Base-by-base conservation (phyloP, 2,113 vertebrate species). In the Stigmatopora nigra region DNA sequence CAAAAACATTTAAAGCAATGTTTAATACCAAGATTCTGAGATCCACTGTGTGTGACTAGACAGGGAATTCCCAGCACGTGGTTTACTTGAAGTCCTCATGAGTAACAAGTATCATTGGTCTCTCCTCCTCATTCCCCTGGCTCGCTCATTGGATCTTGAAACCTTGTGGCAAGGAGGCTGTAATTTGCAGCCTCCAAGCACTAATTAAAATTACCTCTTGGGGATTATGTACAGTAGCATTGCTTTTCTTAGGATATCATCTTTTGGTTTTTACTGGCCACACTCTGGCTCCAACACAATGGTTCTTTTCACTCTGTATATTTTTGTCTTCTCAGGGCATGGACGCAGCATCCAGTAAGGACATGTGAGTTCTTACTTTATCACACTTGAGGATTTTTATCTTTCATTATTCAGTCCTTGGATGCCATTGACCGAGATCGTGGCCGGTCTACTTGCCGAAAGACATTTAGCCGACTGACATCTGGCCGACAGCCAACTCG, bases 281-380 rank as follows among this genome's bases (percentile, higher is more conserved):
- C 15, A 64, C 71, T 73, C 51, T 68, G 48, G 58, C 75, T 61
- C 16, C 70, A 65, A 3, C 14, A 63, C 76, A 75, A 79, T 76
- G 61, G 65, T 67, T 58, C 20, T 47, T 63, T 72, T 56, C 35
- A 65, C 64, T 69, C 51, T 66, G 14, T 67, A 10, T 68, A 47
- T 71, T 70, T 79, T 68, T 75, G n/a, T 69, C 68, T 19, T 52
- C 48, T 38, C 84, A 98, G 96, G 96, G 96, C 80, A 97, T 98
- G 4, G 94, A 96, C 76, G 95, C 96, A 78, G 91, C 94, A 72
- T 90, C 90, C 79, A 96, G 93, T 87, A 97, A 98, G 91, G 95
- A 98, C 90, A 96, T 94, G 96, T 98, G 84, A 95, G 96, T 91
- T 41, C 64, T 72, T 73, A 59, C 38, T 20, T 22, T 15, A 7